Base-by-base conservation (phyloP, 2,797 vertebrate species). In the Iguana delicatissima region DNA sequence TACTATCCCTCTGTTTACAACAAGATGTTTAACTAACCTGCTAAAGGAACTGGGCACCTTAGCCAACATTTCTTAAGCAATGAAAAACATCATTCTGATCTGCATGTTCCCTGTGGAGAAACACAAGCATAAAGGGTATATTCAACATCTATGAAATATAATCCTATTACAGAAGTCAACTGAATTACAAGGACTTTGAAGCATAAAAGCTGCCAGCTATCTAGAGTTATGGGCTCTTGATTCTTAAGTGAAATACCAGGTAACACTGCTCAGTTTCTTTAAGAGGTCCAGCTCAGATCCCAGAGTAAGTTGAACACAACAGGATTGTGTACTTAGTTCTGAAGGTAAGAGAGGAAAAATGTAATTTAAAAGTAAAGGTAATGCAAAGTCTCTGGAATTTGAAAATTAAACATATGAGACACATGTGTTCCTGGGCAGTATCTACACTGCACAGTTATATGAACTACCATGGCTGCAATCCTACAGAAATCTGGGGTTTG, bases 131-230 rank as follows among this genome's bases (percentile, higher is more conserved):
- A 96, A 95, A 95, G 92, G 86, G 85, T 96, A 62, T 95, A 95
- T 96, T 95, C 92, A 93, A 92, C 84, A 90, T 92, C 94, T 89
- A 89, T 95, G 94, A 97, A 96, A 96, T 95, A 96, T 92, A 94
- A 93, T 87, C 87, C 89, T 95, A 92, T 96, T 96, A 96, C 92
- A 95, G 80, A 64, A 92, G 89, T 82, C 93, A 94, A 95, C 91
- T 95, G 96, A 96, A 96, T 97, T 95, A 96, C 84, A 93, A 88
- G 92, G 95, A 77, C 91, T 95, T 90, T 94, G 95, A 96, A 96
- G 96, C 92, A 96, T 93, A 96, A 96, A 96, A 95, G 4, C 94
- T 96, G 93, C 87, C 94, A 95, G 73, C 85, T 94, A 67, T 91
- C 29, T 94, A 91, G 94, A 96, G 93, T 93, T 89, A 95, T 95